These are phyloP conservation scores for Spisula subtruncata DNA, from an alignment of 2,888 invertebrate species.

Conservation along the genomic window DNA sequence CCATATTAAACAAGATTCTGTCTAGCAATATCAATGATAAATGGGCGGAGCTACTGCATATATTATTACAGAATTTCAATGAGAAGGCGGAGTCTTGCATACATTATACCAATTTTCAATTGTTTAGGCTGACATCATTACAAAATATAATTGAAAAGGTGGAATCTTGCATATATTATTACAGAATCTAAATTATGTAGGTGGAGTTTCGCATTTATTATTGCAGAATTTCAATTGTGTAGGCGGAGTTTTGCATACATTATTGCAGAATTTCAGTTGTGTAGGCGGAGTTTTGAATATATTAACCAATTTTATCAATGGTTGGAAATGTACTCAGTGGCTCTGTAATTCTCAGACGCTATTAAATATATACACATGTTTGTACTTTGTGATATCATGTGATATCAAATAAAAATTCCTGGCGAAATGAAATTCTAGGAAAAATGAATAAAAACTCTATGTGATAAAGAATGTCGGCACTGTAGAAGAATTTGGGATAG, in stretches of 20 bases:
- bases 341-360: background rate
- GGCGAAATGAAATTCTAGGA: background rate
- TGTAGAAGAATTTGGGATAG: background rate
- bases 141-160: too few relatives aligned
- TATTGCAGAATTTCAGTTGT: background rate
- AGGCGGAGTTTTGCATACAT: background rate
- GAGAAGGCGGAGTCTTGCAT: background rate
- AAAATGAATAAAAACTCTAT: background rate
- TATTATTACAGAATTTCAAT: background rate
- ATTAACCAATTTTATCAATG: constrained; percentile 8
- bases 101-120: background rate
- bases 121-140: too few relatives aligned
- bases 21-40: too few relatives aligned
- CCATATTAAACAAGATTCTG: too few relatives aligned
- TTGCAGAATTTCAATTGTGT: background rate
- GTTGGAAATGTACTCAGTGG: background rate
- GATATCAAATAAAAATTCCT: background rate
- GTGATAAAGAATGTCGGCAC: background rate
- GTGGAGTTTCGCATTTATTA: background rate
- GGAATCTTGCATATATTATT: background rate
- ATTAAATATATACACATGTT: background rate
- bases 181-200: background rate
- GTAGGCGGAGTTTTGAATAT: background rate
- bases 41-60: too few relatives aligned
- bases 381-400: background rate